Percentiles rank a stretch among this genome's conserved stretches.
phyloP scores from a whole-genome alignment of 2,797 vertebrate species.

The Craterocephalus amniculus region DNA sequence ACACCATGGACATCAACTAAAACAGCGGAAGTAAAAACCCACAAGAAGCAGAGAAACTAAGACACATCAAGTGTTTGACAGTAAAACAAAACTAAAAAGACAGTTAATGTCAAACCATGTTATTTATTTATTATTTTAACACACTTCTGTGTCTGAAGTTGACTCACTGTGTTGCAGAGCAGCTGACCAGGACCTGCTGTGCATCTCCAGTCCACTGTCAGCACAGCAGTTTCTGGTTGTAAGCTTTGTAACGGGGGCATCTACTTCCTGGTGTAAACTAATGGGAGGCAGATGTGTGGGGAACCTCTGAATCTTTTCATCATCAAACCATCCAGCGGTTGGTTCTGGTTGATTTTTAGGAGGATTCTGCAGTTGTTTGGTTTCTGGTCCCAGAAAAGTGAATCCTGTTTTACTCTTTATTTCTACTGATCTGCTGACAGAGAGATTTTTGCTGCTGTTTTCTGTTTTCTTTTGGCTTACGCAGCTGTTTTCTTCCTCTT shows the following conservation, averaged over 20 bases:
- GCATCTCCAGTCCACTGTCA: neutral
- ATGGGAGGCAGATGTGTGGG: constrained; percentile 36
- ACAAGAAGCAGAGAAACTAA: neutral
- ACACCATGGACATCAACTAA: neutral
- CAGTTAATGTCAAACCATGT: neutral
- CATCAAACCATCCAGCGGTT: neutral
- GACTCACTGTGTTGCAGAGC: constrained; percentile 58
- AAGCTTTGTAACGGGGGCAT: neutral
- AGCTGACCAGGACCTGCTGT: constrained; percentile 30
- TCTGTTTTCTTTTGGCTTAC: constrained; percentile 1
- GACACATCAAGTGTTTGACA: too few relatives aligned
- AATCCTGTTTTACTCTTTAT: constrained; percentile 5
- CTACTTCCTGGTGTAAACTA: constrained; percentile 12
- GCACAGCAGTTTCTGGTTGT: neutral
- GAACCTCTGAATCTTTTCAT: neutral
- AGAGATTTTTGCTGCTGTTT: constrained; percentile 1
- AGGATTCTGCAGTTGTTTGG: constrained; percentile 6
- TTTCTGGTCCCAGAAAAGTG: neutral
- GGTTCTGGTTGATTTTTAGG: constrained; percentile 17
- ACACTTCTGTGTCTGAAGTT: neutral
- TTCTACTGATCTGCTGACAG: constrained; percentile 8
- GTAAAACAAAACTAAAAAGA: too few relatives aligned
- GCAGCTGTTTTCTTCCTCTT: constrained; percentile 17
- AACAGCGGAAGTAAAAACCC: too few relatives aligned
- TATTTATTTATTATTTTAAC: neutral